Percentiles rank a stretch among this genome's conserved stretches.
phyloP scores from a whole-genome alignment of 2,797 vertebrate species.

The Etheostoma perlongum region DNA sequence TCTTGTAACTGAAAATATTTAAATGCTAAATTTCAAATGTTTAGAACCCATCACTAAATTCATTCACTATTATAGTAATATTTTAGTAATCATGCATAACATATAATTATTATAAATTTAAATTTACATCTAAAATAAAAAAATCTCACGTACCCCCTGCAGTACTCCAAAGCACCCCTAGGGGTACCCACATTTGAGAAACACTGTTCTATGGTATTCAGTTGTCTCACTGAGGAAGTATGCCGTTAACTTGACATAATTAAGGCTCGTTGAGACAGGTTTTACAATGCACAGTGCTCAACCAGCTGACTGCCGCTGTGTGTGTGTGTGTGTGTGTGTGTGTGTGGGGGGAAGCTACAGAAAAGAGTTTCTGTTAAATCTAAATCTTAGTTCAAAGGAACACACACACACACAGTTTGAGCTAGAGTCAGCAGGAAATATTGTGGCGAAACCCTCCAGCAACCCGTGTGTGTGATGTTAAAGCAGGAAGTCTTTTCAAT shows the following conservation, averaged over 20 bases:
- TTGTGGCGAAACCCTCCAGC: conserved; percentile 46
- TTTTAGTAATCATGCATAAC: too few relatives aligned
- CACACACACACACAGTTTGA: conserved; percentile 18
- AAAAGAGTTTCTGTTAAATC: conserved; percentile 42
- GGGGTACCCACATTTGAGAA: too few relatives aligned
- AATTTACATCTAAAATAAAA: too few relatives aligned
- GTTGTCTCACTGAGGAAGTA: conserved; percentile 2
- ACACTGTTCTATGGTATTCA: background rate
- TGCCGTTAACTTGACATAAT: background rate
- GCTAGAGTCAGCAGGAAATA: conserved; percentile 57
- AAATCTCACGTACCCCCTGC: too few relatives aligned
- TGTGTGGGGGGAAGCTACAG: background rate
- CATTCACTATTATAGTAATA: too few relatives aligned
- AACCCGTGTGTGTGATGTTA: conserved; percentile 2
- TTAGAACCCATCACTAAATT: too few relatives aligned
- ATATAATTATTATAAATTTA: too few relatives aligned
- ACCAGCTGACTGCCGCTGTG: conserved; percentile 30
- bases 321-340: background rate
- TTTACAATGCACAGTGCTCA: conserved; percentile 27
- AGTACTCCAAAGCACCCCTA: too few relatives aligned
- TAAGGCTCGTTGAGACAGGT: conserved; percentile 25
- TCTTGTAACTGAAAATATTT: too few relatives aligned
- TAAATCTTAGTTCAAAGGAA: conserved; percentile 19
- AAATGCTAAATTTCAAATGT: too few relatives aligned
- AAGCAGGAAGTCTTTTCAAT: conserved; percentile 38